Percentiles rank a stretch among this genome's conserved stretches.
Conservation (phyloP, 2,113 vertebrate genomes). For the Cnemophilus loriae region DNA sequence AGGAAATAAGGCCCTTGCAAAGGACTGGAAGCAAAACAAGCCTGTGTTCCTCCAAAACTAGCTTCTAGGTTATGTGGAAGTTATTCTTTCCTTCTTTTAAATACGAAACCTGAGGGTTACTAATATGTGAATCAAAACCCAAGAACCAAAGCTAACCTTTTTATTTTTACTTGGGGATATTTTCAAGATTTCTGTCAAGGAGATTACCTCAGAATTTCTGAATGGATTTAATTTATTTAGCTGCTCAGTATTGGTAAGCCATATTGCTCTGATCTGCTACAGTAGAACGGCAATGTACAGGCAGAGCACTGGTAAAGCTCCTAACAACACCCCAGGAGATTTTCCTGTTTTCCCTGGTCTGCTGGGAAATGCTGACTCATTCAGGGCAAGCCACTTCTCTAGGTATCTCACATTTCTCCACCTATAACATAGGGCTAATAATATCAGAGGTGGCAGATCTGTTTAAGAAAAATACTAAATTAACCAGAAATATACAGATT, state of each 20-base stretch:
- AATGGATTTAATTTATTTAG: not conserved
- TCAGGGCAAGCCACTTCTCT: not conserved
- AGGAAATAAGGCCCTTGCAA: not conserved
- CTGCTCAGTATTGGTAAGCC: not conserved
- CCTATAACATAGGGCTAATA: not conserved
- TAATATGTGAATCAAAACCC: not conserved
- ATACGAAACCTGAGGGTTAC: not conserved
- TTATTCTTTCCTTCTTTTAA: not conserved
- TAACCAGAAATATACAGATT: not conserved
- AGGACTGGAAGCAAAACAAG: not conserved
- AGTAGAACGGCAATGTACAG: not conserved
- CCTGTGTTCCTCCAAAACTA: not conserved
- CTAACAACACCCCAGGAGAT: not conserved
- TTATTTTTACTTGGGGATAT: not conserved
- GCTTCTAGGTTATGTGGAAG: not conserved
- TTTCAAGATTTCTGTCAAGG: not conserved
- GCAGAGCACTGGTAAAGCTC: not conserved
- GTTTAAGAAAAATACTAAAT: not conserved
- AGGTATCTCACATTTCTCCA: not conserved
- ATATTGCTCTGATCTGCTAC: not conserved
- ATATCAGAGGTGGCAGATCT: not conserved
- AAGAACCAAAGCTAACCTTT: not conserved
- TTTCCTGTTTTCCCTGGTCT: not conserved
- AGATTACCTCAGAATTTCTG: not conserved
- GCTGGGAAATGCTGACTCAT: not conserved